Percentiles rank a stretch among this genome's conserved stretches.
Conservation (phyloP, 2,888 invertebrate genomes). For the Oasisia sp. region DNA sequence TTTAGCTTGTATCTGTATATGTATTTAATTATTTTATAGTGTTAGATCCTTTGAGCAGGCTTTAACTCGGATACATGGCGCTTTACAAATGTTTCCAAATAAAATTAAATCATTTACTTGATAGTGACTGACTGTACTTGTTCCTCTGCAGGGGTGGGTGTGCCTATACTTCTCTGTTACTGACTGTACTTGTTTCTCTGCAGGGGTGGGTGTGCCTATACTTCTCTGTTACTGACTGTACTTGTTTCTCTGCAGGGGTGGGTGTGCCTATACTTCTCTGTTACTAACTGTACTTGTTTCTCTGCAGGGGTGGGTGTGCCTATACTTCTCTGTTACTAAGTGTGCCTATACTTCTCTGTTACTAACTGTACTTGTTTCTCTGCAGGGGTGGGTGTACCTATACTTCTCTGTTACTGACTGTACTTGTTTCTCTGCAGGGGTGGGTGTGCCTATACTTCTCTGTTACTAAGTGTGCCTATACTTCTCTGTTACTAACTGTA, state of each 20-base stretch:
- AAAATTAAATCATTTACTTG: too few species aligned
- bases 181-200: too few species aligned
- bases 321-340: conserved; percentile 86
- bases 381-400: conserved; percentile 80
- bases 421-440: too few species aligned
- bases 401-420: conserved; percentile 84
- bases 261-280: conserved; percentile 86
- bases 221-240: conserved; percentile 83
- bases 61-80: too few species aligned
- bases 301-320: conserved; percentile 81
- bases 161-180: conserved; percentile 86
- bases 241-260: conserved; percentile 74
- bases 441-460: conserved; percentile 85
- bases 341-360: conserved; percentile 84
- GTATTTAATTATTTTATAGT: too few species aligned
- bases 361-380: too few species aligned
- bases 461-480: conserved; percentile 88
- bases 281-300: too few species aligned
- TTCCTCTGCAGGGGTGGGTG: conserved; percentile 73
- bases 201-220: conserved; percentile 83
- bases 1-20: too few species aligned
- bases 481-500: conserved; percentile 83
- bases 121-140: neutral
- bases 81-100: too few species aligned
- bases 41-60: too few species aligned